Conservation (phyloP, 2,113 vertebrate species). For the chimpanzee (Pan troglodytes) region DNA sequence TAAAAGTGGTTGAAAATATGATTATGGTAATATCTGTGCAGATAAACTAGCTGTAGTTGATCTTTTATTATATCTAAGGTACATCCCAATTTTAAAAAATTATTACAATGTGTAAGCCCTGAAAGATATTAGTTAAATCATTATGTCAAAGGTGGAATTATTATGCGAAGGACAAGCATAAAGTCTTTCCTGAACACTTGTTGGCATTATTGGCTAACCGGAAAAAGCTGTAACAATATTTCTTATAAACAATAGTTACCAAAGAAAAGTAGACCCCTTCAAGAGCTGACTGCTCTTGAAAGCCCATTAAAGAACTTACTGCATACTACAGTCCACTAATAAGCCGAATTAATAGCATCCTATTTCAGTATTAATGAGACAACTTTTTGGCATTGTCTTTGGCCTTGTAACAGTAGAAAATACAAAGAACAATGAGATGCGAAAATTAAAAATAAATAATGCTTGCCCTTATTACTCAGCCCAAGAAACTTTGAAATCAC, state of each 20-base stretch:
- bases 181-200: neutral
- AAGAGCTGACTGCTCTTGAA: conserved; percentile 29
- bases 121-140: neutral
- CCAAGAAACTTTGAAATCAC: neutral
- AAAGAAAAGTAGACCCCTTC: neutral
- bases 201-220: neutral
- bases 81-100: conserved; percentile 2
- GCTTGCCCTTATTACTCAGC: neutral
- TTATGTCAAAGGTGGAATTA: conserved; percentile 12
- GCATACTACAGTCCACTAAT: conserved; percentile 19
- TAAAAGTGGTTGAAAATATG: neutral
- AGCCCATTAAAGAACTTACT: neutral
- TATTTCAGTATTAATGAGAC: conserved; percentile 57
- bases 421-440: neutral
- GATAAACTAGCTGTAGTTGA: neutral
- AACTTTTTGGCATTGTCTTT: conserved; percentile 24
- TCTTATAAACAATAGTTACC: neutral
- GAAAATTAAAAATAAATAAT: neutral
- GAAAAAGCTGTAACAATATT: conserved; percentile 23
- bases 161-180: neutral
- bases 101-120: neutral
- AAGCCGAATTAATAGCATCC: conserved; percentile 45
- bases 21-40: neutral
- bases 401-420: conserved; percentile 27
- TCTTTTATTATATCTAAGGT: neutral